A percentile compares a stretch with the other conserved stretches of the same genome.
Evolutionary conservation across 2,797 vertebrate species (phyloP).

Genomic region (Phoebastria nigripes): DNA sequence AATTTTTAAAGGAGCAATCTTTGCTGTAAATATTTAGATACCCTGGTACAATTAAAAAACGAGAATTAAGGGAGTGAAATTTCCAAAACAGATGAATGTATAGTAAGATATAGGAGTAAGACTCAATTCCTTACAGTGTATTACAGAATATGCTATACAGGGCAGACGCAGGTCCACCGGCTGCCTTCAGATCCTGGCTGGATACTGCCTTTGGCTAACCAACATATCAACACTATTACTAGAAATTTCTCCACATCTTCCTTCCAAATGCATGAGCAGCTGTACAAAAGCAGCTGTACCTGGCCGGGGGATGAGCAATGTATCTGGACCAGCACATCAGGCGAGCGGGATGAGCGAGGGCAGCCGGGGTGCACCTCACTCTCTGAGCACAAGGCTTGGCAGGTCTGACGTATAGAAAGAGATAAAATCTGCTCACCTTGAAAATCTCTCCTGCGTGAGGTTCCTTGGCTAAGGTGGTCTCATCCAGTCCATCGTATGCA

Average conservation of each 20-base stretch:
- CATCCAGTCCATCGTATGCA: constrained; percentile 75
- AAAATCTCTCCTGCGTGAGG: constrained; percentile 82
- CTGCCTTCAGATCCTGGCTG: background rate
- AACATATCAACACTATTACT: background rate
- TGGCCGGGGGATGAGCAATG: background rate
- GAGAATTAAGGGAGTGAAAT: background rate
- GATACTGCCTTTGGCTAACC: background rate
- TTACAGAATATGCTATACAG: background rate
- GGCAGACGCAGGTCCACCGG: background rate
- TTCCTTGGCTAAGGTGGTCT: constrained; percentile 69
- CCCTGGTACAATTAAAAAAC: background rate
- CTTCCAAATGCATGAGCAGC: background rate
- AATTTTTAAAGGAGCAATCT: background rate
- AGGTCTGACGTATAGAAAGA: background rate
- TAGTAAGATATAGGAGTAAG: background rate
- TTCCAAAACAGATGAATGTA: background rate
- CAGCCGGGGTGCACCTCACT: accelerated
- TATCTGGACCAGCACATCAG: background rate
- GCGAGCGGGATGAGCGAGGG: accelerated
- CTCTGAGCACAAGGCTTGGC: background rate
- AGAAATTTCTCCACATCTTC: background rate
- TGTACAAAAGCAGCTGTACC: background rate
- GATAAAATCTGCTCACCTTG: constrained; percentile 71
- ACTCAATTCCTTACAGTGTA: background rate
- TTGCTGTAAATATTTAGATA: background rate